phyloP scores from a whole-genome alignment of 2,888 invertebrate species.

The Ceriagrion tenellum region DNA sequence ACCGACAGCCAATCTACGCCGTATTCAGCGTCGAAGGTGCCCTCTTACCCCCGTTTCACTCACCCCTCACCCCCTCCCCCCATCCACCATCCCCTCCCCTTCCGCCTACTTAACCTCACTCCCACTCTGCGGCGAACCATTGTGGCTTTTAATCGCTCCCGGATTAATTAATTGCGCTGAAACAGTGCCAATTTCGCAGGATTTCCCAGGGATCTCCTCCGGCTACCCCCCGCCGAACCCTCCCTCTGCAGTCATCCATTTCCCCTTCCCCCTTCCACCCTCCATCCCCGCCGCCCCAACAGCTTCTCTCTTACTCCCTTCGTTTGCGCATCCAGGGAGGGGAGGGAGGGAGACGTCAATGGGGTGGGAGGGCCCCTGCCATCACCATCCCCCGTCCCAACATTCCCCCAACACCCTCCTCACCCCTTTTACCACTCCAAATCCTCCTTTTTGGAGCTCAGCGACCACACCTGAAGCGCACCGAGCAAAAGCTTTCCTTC shows the following conservation, averaged over 20 bases:
- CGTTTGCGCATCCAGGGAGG: no score
- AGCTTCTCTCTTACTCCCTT: background rate
- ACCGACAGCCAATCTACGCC: background rate
- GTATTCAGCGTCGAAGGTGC: background rate
- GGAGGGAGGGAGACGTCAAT: no score
- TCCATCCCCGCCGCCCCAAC: background rate
- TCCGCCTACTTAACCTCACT: background rate
- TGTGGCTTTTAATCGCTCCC: slow-evolving; percentile 32
- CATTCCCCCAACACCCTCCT: no score
- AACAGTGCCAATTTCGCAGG: slow-evolving; percentile 39
- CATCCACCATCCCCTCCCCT: background rate
- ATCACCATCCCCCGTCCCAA: no score
- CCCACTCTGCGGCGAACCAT: slow-evolving; percentile 5
- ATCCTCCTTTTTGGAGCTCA: no score
- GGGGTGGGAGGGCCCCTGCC: no score
- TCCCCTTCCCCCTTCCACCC: background rate
- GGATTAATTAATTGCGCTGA: slow-evolving; percentile 47
- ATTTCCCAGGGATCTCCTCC: background rate
- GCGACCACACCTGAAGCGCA: no score
- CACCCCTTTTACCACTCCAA: no score
- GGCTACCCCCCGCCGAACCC: background rate
- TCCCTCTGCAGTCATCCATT: background rate
- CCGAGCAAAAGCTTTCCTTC: no score
- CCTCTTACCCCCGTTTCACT: background rate
- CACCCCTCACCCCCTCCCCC: background rate